Evolutionary conservation across 2,113 vertebrate genomes (phyloP).

Genomic region (Sclerurus mexicanus): DNA sequence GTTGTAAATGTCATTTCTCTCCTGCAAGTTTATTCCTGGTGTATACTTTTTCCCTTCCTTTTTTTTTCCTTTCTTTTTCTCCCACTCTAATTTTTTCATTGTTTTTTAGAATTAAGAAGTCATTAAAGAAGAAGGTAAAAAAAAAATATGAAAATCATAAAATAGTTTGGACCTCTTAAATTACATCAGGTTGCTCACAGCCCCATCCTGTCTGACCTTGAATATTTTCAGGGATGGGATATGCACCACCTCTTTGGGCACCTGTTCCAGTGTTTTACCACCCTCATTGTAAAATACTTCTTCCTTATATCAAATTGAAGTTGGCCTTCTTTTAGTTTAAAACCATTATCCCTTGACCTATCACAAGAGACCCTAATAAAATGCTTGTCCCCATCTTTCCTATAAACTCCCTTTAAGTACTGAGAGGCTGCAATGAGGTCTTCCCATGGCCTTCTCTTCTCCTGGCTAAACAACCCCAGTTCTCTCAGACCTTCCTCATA

Average conservation of each 20-base stretch:
- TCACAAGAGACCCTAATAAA: not conserved
- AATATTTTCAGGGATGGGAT: not conserved
- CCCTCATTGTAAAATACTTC: not conserved
- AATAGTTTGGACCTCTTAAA: not conserved
- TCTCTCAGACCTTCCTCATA: not conserved
- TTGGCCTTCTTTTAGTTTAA: not conserved
- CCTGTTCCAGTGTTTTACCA: not conserved
- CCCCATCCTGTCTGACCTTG: not conserved
- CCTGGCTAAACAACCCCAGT: not conserved
- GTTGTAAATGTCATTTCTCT: not conserved
- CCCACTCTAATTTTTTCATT: not conserved
- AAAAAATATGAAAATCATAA: not conserved
- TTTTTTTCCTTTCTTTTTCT: fast-evolving
- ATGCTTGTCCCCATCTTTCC: not conserved
- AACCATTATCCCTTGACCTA: not conserved
- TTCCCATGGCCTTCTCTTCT: not conserved
- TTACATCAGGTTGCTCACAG: not conserved
- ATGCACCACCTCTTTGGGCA: not conserved
- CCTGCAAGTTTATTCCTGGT: not conserved
- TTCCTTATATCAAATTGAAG: not conserved
- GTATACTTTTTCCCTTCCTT: fast-evolving
- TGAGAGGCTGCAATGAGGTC: fast-evolving
- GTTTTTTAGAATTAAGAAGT: not conserved
- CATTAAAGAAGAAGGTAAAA: not conserved
- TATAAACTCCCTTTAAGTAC: not conserved